A percentile compares a stretch with the other conserved stretches of the same genome.
phyloP scores from a whole-genome alignment of 2,888 invertebrate species.

The Nemotelus pantherinus region DNA sequence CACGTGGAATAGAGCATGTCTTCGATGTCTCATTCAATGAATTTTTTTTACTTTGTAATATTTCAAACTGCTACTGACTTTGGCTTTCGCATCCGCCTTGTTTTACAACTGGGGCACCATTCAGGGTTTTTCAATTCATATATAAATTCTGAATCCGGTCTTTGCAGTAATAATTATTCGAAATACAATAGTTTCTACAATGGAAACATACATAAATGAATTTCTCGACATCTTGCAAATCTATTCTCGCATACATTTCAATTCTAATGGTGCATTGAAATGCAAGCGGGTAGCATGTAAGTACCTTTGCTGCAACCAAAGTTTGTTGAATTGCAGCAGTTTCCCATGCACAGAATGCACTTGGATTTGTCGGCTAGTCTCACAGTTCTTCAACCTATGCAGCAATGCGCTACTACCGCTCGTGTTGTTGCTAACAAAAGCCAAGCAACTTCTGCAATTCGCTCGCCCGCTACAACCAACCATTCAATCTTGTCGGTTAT shows the following conservation, averaged over 20 bases:
- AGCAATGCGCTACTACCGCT: not conserved
- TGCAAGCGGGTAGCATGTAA: not conserved
- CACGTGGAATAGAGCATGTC: too few species aligned
- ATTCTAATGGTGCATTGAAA: constrained; percentile 29
- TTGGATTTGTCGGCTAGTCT: not conserved
- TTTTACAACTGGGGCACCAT: constrained; percentile 3
- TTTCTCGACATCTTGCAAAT: not conserved
- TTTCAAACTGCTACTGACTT: too few species aligned
- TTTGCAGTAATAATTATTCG: constrained; percentile 1
- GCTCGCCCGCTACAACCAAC: not conserved
- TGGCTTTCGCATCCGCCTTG: constrained; percentile 2
- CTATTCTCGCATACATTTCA: not conserved
- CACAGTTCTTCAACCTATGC: not conserved
- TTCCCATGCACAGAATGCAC: constrained; percentile 23
- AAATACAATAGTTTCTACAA: constrained; percentile 8
- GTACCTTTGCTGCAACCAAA: too few species aligned
- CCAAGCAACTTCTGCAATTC: not conserved
- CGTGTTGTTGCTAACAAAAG: not conserved
- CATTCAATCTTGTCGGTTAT: constrained; percentile 30
- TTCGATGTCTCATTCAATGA: too few species aligned
- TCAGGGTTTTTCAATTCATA: not conserved
- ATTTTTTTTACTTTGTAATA: too few species aligned
- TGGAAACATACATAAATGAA: constrained; percentile 5
- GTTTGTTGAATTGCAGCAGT: not conserved
- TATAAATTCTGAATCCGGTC: constrained; percentile 16